phyloP scores from a whole-genome alignment of 2,113 vertebrate species.

The Antigone vipio region DNA sequence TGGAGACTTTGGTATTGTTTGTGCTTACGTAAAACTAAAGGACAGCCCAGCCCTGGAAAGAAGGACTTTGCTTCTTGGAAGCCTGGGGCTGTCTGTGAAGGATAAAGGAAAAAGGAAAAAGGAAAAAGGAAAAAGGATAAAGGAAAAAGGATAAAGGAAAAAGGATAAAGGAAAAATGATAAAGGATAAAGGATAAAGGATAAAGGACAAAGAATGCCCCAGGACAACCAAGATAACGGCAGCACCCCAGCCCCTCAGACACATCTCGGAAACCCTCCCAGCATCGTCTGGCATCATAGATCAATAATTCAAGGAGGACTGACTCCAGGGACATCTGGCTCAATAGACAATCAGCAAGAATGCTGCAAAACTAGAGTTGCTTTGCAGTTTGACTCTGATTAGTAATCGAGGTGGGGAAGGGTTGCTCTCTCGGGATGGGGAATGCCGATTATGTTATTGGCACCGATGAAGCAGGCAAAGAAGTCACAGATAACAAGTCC shows the following conservation, averaged over 20 bases:
- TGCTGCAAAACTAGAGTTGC: not conserved
- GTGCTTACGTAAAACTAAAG: not conserved
- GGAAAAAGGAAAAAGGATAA: too few relatives aligned
- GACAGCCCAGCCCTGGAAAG: not conserved
- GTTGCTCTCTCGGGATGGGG: not conserved
- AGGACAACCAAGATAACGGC: not conserved
- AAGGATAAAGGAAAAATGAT: too few relatives aligned
- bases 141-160: too few relatives aligned
- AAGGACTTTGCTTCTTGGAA: not conserved
- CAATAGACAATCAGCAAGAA: not conserved
- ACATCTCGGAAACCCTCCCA: not conserved
- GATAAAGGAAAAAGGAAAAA: too few relatives aligned
- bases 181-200: too few relatives aligned
- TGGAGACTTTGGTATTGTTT: not conserved
- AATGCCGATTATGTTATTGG: too few relatives aligned
- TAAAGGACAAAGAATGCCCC: not conserved
- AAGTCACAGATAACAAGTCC: not conserved
- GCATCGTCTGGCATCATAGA: not conserved
- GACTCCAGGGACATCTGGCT: not conserved
- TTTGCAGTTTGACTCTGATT: not conserved
- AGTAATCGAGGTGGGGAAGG: not conserved
- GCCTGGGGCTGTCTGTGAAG: not conserved
- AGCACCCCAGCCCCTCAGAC: not conserved
- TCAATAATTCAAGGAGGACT: not conserved
- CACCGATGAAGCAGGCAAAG: not conserved